Percentiles rank a stretch among this genome's conserved stretches.
Conservation (phyloP, 2,113 vertebrate genomes). For the Chaetorhynchus papuensis region DNA sequence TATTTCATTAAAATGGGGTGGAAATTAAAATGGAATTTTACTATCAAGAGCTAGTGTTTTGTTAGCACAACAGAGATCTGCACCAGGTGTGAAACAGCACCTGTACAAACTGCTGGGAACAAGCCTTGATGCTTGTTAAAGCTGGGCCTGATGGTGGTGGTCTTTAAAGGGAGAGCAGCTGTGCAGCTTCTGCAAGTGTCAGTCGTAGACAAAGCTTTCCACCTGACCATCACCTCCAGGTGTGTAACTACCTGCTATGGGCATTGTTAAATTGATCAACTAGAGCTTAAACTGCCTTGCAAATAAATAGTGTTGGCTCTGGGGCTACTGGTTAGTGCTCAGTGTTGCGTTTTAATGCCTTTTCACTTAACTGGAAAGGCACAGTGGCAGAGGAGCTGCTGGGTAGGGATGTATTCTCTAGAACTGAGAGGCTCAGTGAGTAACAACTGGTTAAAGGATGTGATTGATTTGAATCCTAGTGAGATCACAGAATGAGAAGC, state of each 20-base stretch:
- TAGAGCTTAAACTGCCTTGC: accelerated
- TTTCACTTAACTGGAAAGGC: neutral
- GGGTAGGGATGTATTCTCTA: neutral
- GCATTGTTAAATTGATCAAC: neutral
- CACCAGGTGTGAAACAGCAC: neutral
- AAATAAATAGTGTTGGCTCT: accelerated
- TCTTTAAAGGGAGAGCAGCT: neutral
- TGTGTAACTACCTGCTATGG: accelerated
- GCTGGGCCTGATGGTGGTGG: accelerated
- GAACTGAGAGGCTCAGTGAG: neutral
- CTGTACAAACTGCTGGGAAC: neutral
- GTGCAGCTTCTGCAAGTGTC: neutral
- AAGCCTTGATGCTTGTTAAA: no score
- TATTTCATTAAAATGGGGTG: neutral
- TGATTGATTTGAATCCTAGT: neutral
- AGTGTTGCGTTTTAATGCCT: neutral
- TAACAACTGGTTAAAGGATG: neutral
- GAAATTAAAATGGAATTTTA: neutral
- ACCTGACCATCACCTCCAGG: accelerated
- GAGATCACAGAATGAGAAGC: neutral
- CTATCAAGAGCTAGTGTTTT: accelerated
- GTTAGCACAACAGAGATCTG: neutral
- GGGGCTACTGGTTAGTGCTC: neutral
- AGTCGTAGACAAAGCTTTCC: accelerated
- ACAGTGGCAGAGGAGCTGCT: neutral